Evolutionary conservation across 2,888 invertebrate species (phyloP).

Genomic region (Patella depressa): DNA sequence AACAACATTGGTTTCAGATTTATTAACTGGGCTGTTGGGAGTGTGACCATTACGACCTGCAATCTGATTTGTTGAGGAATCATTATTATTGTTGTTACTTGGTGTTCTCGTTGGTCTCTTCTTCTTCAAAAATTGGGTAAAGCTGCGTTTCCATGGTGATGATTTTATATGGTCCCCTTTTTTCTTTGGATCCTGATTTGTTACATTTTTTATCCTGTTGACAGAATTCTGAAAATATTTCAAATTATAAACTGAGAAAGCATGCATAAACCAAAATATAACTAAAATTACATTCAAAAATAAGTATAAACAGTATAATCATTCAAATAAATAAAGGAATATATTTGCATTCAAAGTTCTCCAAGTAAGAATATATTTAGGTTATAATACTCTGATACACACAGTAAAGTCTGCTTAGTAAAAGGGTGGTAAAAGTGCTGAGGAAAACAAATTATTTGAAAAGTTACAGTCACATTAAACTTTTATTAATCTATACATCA

Average conservation of each 20-base stretch:
- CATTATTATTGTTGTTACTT: constrained; percentile 55
- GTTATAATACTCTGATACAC: too few relatives aligned
- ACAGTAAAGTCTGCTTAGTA: too few relatives aligned
- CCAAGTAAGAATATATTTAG: too few relatives aligned
- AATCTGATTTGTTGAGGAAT: constrained; percentile 44
- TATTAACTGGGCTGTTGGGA: constrained; percentile 40
- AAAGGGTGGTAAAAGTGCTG: too few relatives aligned
- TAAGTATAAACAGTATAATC: too few relatives aligned
- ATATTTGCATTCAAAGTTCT: too few relatives aligned
- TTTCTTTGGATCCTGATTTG: constrained; percentile 43
- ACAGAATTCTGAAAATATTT: constrained; percentile 47
- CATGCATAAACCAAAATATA: too few relatives aligned
- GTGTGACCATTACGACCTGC: constrained; percentile 46
- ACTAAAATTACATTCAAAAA: too few relatives aligned
- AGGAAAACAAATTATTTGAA: too few relatives aligned
- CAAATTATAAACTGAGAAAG: constrained; percentile 5
- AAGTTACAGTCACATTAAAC: too few relatives aligned
- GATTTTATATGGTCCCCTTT: constrained; percentile 40
- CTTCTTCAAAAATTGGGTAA: constrained; percentile 61
- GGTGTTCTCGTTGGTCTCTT: constrained; percentile 43
- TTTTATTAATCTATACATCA: too few relatives aligned
- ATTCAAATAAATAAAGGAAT: too few relatives aligned
- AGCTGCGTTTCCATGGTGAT: constrained; percentile 59
- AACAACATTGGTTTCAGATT: constrained; percentile 28
- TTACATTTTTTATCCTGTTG: constrained; percentile 41